A percentile compares a stretch with the other conserved stretches of the same genome.
phyloP scores from a whole-genome alignment of 1,140 invertebrate species.

The Drosophila willistoni region DNA sequence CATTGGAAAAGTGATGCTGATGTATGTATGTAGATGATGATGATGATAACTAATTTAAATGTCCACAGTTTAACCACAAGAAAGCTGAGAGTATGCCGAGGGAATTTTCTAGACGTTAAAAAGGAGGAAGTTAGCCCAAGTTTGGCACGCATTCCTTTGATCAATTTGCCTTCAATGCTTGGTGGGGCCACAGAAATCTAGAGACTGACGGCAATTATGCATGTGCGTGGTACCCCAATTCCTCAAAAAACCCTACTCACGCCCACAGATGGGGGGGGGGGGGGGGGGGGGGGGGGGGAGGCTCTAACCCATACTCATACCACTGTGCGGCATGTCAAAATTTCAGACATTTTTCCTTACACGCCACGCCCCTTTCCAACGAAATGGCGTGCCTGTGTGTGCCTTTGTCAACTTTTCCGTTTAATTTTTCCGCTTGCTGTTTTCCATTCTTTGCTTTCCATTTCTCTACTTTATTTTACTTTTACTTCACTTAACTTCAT shows the following conservation, averaged over 20 bases:
- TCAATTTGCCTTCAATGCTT: slow-evolving; percentile 35
- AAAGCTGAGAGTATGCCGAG: slow-evolving; percentile 39
- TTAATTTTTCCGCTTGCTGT: slow-evolving; percentile 34
- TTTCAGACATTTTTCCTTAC: slow-evolving; percentile 35
- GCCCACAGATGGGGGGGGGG: not conserved
- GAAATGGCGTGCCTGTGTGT: slow-evolving; percentile 35
- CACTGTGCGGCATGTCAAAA: slow-evolving; percentile 22
- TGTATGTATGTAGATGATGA: not conserved
- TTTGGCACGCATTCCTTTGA: slow-evolving; percentile 58
- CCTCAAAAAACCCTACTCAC: not conserved
- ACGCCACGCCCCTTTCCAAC: slow-evolving; percentile 32
- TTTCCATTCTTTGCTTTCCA: slow-evolving; percentile 18
- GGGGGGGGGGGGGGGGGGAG: too few species aligned
- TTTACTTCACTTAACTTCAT: slow-evolving; percentile 5
- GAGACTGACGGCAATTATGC: slow-evolving; percentile 30
- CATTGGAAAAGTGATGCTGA: not conserved
- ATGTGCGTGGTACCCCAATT: slow-evolving; percentile 15
- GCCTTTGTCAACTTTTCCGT: slow-evolving; percentile 24
- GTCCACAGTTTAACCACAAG: slow-evolving; percentile 33
- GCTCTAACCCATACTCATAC: not conserved
- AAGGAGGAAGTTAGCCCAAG: not conserved
- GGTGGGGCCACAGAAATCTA: slow-evolving; percentile 4
- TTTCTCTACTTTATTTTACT: slow-evolving; percentile 4
- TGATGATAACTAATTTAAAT: slow-evolving; percentile 17
- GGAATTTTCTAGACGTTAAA: slow-evolving; percentile 20